phyloP scores from a whole-genome alignment of 2,113 vertebrate genomes.

The Lepus timidus region DNA sequence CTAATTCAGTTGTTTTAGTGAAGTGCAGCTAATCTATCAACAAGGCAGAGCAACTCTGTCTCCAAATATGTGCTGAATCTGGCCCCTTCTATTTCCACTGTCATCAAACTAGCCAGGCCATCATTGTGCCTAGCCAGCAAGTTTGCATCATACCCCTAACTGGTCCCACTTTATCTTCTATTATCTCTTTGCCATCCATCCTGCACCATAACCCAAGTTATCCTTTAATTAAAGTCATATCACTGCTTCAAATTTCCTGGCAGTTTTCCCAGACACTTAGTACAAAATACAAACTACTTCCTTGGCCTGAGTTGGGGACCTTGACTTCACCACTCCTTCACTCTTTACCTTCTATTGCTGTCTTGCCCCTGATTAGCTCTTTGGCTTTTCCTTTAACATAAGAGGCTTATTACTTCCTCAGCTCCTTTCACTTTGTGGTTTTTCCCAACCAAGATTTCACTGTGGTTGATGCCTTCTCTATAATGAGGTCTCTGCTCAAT shows the following conservation, averaged over 20 bases:
- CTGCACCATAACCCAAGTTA: not conserved
- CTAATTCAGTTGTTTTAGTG: conserved; percentile 38
- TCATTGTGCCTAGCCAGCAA: not conserved
- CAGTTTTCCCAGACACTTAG: not conserved
- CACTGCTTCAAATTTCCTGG: not conserved
- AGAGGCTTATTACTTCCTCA: not conserved
- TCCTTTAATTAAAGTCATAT: not conserved
- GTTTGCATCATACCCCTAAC: not conserved
- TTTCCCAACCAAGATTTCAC: not conserved
- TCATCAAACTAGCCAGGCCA: not conserved
- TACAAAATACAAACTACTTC: not conserved
- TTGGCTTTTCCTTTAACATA: not conserved
- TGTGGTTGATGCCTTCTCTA: not conserved
- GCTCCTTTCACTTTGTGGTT: not conserved
- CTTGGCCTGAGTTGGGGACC: not conserved
- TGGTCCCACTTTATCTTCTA: not conserved
- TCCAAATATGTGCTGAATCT: not conserved
- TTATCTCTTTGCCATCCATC: not conserved
- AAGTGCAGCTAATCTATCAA: not conserved
- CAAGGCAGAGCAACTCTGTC: not conserved
- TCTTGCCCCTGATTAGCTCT: fast-evolving
- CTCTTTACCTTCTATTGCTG: not conserved
- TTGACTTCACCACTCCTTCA: not conserved
- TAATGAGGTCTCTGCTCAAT: not conserved
- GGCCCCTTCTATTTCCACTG: not conserved